Evolutionary conservation across 1,140 invertebrate genomes (phyloP), one percentile per base, ranked within the genome.

Genomic region (Arion vulgaris): DNA sequence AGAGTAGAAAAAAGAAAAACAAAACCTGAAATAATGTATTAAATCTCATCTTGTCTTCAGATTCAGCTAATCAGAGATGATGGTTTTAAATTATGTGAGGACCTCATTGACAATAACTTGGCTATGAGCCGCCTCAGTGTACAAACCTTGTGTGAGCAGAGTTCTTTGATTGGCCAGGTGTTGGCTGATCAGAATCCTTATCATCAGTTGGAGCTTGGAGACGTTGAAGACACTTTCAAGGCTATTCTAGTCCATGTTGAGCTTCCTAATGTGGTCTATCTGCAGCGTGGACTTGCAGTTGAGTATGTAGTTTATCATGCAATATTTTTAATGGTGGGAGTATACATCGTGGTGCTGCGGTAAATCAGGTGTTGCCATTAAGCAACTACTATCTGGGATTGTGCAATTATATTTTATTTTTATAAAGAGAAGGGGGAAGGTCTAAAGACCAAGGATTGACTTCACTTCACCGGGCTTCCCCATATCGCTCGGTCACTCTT

Each of bases 211-310:
- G 71, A 81, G 13, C 15, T 81, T 36, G 80, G 68, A 34, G 49
- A 26, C 0, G 23, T 53, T 1, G 49, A 39, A 17, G 34, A 32
- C 39, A 74, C 34, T 7, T 81, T 81, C 39, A 13, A 28, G 32
- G 80, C 69, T 38, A 26, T 49, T 7, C 32, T 74, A 7, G 57
- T 71, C 28, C 69, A 81, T 38, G 34, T 81, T 23, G 80, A 81
- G 28, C 57, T 68, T 11, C 80, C 80, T 23, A 69, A 81, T 81
- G 41, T 81, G 11, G 32, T 81, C 71, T 81, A 81, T 39, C n/a
- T 81, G 11, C 80, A 81, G 41, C 36, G 68, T 15, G n/a, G 26
- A 9, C 19, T 26, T 17, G 34, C 2, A 26, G n/a, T 39, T 36
- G 53, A 78, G 76, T 78, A 66, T 38, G 53, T 80, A 4, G n/a